Evolutionary conservation across 2,113 vertebrate species (phyloP), one percentile per base, ranked within the genome.

Genomic region (Conger conger): DNA sequence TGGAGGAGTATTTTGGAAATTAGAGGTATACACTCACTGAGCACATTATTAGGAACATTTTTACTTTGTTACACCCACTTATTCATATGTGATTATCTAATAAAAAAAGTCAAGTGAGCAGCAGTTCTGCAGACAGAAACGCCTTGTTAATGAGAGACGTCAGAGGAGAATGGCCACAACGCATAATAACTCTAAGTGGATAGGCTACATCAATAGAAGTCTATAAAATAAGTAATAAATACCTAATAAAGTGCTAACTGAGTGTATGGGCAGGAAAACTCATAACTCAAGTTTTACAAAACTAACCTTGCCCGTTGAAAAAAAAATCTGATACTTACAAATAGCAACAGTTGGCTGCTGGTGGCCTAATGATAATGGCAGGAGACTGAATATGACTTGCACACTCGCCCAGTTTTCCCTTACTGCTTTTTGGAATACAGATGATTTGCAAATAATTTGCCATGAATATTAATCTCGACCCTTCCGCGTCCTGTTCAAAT

Each of bases 391-490:
- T 63, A 27, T 63, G 57, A 27, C 5, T 23, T 0, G 3, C 57
- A 27, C 57, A 63, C 57, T 63, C 11, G 23, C 57, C 23, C 18
- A 23, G 57, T 63, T 63, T 23, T 63, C 57, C 27, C 20, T 27
- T 63, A 63, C 57, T 0, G 57, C 18, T 63, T 63, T 63, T 63
- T 9, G 57, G 57, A 63, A 63, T 63, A 63, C 57, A 27, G 57
- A 63, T 63, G 57, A 63, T 63, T 63, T 63, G 57, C 57, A 63
- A 63, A 63, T 63, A 63, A 63, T 63, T 63, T 27, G 57, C 57
- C 57, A 63, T 63, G 57, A 63, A 63, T 63, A 63, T 63, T 63
- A 63, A 63, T 63, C 57, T 63, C 27, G 57, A 63, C 57, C 57
- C 57, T 63, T 63, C 57, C 23, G 8, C 57, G 8, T 63, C 57